phyloP scores from a whole-genome alignment of 2,888 invertebrate genomes.

The Meghimatium bilineatum region DNA sequence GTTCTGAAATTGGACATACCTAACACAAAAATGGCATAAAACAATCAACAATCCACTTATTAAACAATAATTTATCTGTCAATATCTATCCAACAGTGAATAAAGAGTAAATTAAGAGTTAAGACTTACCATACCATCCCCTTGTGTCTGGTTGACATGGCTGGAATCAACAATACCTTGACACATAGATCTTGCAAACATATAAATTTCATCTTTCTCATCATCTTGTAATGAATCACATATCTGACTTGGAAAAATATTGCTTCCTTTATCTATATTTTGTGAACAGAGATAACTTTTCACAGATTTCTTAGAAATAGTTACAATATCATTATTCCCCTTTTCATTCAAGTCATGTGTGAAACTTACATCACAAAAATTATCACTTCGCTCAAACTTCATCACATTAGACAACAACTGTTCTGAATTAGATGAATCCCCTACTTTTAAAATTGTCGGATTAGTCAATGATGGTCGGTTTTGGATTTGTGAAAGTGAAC shows the following conservation, averaged over 20 bases:
- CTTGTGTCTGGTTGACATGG: background rate
- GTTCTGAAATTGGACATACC: too few relatives aligned
- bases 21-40: too few relatives aligned
- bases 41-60: too few relatives aligned
- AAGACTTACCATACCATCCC: constrained; percentile 12
- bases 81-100: background rate
- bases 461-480: background rate
- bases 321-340: background rate
- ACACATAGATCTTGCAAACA: constrained; percentile 35
- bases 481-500: background rate
- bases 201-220: constrained; percentile 33
- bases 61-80: too few relatives aligned
- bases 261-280: background rate
- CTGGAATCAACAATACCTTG: constrained; percentile 46
- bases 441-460: background rate
- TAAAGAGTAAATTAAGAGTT: background rate
- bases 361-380: background rate
- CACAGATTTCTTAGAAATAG: background rate
- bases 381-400: background rate
- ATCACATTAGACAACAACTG: background rate
- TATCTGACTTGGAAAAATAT: background rate
- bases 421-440: background rate
- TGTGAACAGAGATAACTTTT: background rate
- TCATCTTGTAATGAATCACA: background rate
- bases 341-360: background rate